phyloP scores from a whole-genome alignment of 2,113 vertebrate genomes.

The Ursus arctos region DNA sequence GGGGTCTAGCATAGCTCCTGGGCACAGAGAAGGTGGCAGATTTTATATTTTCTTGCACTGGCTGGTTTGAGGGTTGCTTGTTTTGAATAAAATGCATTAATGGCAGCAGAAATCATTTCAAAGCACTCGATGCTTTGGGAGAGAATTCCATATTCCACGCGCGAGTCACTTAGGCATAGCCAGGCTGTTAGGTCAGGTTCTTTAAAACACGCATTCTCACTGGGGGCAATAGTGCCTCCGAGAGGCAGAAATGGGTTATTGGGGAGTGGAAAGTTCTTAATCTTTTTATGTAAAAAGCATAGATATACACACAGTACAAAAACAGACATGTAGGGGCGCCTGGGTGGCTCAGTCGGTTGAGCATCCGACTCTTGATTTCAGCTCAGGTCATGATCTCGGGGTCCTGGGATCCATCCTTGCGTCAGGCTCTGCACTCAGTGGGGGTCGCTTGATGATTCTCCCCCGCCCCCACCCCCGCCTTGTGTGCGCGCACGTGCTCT shows the following conservation, averaged over 20 bases:
- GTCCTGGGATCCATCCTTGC: not conserved
- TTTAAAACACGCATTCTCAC: not conserved
- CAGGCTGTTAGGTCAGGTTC: not conserved
- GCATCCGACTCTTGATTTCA: not conserved
- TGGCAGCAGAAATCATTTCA: not conserved
- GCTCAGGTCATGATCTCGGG: not conserved
- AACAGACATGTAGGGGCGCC: accelerated
- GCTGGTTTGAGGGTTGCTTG: slow-evolving; percentile 37
- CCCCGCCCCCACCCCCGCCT: not conserved
- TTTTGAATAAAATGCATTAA: slow-evolving; percentile 28
- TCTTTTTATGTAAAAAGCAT: not conserved
- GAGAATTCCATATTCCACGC: not conserved
- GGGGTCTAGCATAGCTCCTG: slow-evolving; percentile 18
- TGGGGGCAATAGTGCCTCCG: not conserved
- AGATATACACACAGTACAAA: not conserved
- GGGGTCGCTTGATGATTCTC: not conserved
- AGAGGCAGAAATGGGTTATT: not conserved
- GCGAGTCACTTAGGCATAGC: not conserved
- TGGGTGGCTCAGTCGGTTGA: not conserved
- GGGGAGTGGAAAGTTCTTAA: not conserved
- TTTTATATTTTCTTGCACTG: slow-evolving; percentile 35
- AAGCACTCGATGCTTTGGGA: not conserved
- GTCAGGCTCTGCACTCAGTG: not conserved
- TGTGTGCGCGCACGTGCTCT: not conserved
- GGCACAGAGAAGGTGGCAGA: slow-evolving; percentile 15